Percentiles rank a stretch among this genome's conserved stretches.
Evolutionary conservation across 2,888 invertebrate species (phyloP).

Genomic region (Cryptophagus acutangulus): DNA sequence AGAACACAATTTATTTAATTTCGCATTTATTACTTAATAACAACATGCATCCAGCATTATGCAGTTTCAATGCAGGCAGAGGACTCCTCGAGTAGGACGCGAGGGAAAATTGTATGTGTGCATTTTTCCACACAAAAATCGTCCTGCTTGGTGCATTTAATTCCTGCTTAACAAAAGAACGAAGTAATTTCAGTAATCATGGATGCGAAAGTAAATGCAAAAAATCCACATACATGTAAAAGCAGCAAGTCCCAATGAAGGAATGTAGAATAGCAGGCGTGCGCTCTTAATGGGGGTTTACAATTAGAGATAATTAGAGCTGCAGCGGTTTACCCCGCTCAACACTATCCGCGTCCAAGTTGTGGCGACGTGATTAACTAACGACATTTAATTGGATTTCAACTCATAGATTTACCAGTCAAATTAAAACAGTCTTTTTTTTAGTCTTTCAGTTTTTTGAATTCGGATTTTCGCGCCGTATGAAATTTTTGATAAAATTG

Average conservation of each 20-base stretch:
- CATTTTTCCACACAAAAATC: too few relatives aligned
- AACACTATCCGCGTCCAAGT: slow-evolving; percentile 31
- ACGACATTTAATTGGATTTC: slow-evolving; percentile 42
- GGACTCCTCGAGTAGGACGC: too few relatives aligned
- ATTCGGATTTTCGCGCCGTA: too few relatives aligned
- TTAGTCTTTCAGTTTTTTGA: too few relatives aligned
- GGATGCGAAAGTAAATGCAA: slow-evolving; percentile 2
- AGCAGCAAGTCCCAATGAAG: background rate
- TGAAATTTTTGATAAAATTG: too few relatives aligned
- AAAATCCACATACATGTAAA: slow-evolving; percentile 1
- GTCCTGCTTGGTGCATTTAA: slow-evolving; percentile 15
- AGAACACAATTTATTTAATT: too few relatives aligned
- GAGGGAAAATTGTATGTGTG: too few relatives aligned
- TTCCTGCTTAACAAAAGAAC: slow-evolving; percentile 14
- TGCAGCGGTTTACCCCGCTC: slow-evolving; percentile 30
- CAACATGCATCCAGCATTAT: too few relatives aligned
- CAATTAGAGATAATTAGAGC: slow-evolving; percentile 46
- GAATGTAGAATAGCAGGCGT: slow-evolving; percentile 7
- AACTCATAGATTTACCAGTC: slow-evolving; percentile 12
- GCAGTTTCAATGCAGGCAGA: too few relatives aligned
- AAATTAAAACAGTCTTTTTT: too few relatives aligned
- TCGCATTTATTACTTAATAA: too few relatives aligned
- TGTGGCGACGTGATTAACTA: slow-evolving; percentile 43
- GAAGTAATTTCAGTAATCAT: slow-evolving; percentile 15
- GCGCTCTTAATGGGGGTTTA: slow-evolving; percentile 38